Base-by-base conservation (phyloP, 2,888 invertebrate genomes). In the Petrolisthes cinctipes region DNA sequence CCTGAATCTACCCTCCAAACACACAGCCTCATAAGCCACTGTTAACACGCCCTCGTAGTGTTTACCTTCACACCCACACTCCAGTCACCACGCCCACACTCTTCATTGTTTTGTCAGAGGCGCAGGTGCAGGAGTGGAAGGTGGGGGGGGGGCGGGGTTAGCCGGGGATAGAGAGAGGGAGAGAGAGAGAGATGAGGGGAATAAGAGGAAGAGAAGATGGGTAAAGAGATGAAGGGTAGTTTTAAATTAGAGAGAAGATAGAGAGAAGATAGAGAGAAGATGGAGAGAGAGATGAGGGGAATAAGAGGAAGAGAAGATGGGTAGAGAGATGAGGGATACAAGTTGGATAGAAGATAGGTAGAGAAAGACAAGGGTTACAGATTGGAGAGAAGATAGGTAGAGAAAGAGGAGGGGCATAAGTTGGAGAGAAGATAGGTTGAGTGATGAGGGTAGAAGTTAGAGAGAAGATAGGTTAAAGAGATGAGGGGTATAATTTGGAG, bases 31-130 rank as follows among this genome's bases (percentile, higher is more conserved):
- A 75, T 82, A 81, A 86, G 81, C 86, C 82, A 57, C 82, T 86
- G 86, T 86, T 86, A 86, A 86, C 86, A 86, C 86, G 86, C 86
- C 86, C 86, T 71, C 80, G 9, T 56, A 17, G 23, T 86, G 86
- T 86, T 86, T 86, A 86, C 73, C 81, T 61, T 66, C 86, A 81
- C 81, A 82, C 86, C 86, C 86, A 86, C 82, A 51, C 86, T 75
- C 86, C 82, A 56, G 61, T 6, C 51, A 76, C 81, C 75, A 81
- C 86, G 86, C 86, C 86, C 86, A 75, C 86, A 81, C 86, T 82
- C 86, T 82, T 86, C 81, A 81, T 84, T 84, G 78, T 75, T 84
- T 84, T 68, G 83, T 84, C 83, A 78, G 83, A 17, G 54, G 83
- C 54, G 54, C 56, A 23, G 83, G 71, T 20, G 83, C 51, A n/a